Evolutionary conservation across 2,797 vertebrate species (phyloP), one percentile per base, ranked within the genome.

Genomic region (Dicrostonyx torquatus): DNA sequence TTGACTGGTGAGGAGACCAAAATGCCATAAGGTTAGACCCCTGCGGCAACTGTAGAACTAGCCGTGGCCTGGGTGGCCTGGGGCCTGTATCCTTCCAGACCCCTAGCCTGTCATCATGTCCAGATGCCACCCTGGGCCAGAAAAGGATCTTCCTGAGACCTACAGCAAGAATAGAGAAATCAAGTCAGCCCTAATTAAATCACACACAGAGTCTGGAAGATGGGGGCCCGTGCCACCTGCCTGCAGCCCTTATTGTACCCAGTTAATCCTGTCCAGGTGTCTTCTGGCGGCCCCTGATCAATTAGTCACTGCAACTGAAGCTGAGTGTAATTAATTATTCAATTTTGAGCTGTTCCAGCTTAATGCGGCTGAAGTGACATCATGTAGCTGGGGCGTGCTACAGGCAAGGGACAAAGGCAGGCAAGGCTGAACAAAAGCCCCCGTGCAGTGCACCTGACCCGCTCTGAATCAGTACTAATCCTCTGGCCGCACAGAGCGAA

Each of bases 271-370:
- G 2, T 89, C 95, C 97, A 97, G 97, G 97, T 96, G 95, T 94
- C 96, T 95, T 88, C 95, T 68, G 95, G 87, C 62, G 43, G 73
- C 85, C 94, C 94, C 96, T 34, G 87, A 95, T 96, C 97, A 97
- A 96, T 97, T 95, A 97, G 96, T 96, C 94, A 78, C 95, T 87
- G 82, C 77, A 12, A 91, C 58, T 87, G 91, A 95, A 88, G 97
- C 96, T 18, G 95, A 97, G 91, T 86, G 62, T 95, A 96, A 97
- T 97, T 97, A 97, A 97, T 97, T 97, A 97, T 97, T 97, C 97
- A 95, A 95, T 97, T 96, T 95, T 77, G 95, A 96, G 95, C 95
- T 83, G 89, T 86, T 96, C 91, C 95, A 95, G 97, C 94, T 93
- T 97, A 93, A 93, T 96, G 96, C 75, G 2, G 89, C 96, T 96